Base-by-base conservation (phyloP, 1,140 invertebrate species). In the Eriosoma lanigerum region DNA sequence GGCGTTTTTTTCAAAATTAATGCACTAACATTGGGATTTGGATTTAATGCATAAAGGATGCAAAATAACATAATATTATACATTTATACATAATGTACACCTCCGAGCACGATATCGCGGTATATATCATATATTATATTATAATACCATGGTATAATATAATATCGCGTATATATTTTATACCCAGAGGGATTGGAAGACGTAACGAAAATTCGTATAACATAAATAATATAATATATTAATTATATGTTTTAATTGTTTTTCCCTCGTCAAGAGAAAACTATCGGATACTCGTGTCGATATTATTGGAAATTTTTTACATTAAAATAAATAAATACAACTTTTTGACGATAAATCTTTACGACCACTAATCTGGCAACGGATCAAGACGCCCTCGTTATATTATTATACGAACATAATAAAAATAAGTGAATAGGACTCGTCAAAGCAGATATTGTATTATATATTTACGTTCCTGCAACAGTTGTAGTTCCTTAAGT, bases 1-100 rank as follows among this genome's bases (percentile, higher is more conserved):
- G 62, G 62, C 38, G 62, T 32, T 66, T 46, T n/a, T 66, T 38
- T 32, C 32, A 38, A 66, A 44, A 66, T 66, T 66, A 66, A 66
- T 66, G 62, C 62, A 38, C 26, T 66, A 44, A 66, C 38, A 66
- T 66, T 21, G n/a, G 38, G 29, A 13, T 13, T 19, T 6, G 29
- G 10, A 38, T 64, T 38, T 38, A 64, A 64, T 32, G 62, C n/a
- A 32, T 38, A 64, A 64, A 32, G 62, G 62, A 38, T 32, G 56
- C 24, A 26, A 60, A 60, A 60, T 60, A 60, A 60, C 56, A 60
- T 60, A 60, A 60, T 60, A 24, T n/a, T n/a, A n/a, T n/a, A n/a
- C n/a, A n/a, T n/a, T n/a, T 60, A 60, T 60, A 60, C 56, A 21
- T 60, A 60, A 13, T 60, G 17, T 60, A 26, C 17, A 60, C 56